Evolutionary conservation across 23 tunicate species (phyloP).

Genomic region (Halocynthia roretzi): DNA sequence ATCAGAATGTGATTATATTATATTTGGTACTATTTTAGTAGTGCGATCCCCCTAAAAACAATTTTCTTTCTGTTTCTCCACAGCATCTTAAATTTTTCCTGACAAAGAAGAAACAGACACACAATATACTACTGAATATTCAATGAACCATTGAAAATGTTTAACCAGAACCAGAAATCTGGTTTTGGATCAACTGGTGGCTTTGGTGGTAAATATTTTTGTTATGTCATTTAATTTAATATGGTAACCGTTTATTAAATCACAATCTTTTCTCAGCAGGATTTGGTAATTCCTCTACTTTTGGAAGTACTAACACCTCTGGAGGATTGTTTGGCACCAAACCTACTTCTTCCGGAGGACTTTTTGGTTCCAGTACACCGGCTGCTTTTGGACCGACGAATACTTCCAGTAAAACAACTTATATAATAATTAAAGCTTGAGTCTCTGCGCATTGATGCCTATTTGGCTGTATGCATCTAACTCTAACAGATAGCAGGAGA

Average conservation of each 20-base stretch:
- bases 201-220: slow-evolving; percentile 7
- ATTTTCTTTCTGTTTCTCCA: too few species aligned
- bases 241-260: not conserved
- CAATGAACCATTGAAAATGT: slow-evolving; percentile 17
- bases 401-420: not conserved
- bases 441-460: not conserved
- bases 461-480: too few species aligned
- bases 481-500: too few species aligned
- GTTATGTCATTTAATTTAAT: not conserved
- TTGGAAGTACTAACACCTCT: slow-evolving; percentile 24
- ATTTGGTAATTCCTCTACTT: slow-evolving; percentile 2
- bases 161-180: slow-evolving; percentile 42
- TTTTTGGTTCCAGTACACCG: slow-evolving; percentile 10
- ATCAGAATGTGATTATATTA: too few species aligned
- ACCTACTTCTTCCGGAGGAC: slow-evolving; percentile 13
- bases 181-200: slow-evolving; percentile 68
- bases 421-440: not conserved
- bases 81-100: too few species aligned
- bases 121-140: too few species aligned
- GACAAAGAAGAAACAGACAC: too few species aligned
- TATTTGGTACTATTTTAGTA: too few species aligned
- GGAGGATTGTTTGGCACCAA: slow-evolving; percentile 75
- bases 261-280: not conserved
- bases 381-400: slow-evolving; percentile 15
- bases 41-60: too few species aligned